These are phyloP conservation scores for Ceraclea dissimilis DNA, from an alignment of 2,888 invertebrate species.

Conservation along the genomic window DNA sequence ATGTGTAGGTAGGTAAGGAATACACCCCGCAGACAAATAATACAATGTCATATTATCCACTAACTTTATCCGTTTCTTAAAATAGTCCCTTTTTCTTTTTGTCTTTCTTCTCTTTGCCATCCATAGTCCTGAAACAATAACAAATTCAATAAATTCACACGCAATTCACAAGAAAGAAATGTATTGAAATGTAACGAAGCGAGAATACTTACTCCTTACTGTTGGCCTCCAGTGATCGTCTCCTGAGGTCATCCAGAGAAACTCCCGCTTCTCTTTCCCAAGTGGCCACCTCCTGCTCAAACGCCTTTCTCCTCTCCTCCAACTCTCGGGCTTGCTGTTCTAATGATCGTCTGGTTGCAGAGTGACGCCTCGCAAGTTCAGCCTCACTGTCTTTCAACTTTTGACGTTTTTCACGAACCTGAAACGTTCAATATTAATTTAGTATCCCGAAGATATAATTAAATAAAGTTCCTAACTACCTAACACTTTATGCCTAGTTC, in stretches of 20 bases:
- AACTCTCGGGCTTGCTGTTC: constrained; percentile 89
- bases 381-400: constrained; percentile 93
- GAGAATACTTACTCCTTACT: constrained; percentile 69
- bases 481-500: too few relatives aligned
- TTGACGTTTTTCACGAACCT: constrained; percentile 82
- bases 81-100: constrained; percentile 89
- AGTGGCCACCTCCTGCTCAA: constrained; percentile 74
- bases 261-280: constrained; percentile 91
- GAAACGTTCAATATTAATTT: constrained; percentile 33
- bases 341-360: constrained; percentile 62
- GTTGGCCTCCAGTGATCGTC: constrained; percentile 82
- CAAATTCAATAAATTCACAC: constrained; percentile 17
- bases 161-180: too few relatives aligned
- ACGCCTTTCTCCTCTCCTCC: constrained; percentile 79
- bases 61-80: constrained; percentile 39
- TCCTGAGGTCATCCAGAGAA: constrained; percentile 80
- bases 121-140: constrained; percentile 60
- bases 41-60: background rate
- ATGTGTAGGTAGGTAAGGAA: too few relatives aligned
- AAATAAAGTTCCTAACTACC: too few relatives aligned
- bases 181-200: too few relatives aligned
- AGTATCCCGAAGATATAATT: too few relatives aligned
- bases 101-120: constrained; percentile 82
- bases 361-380: constrained; percentile 87
- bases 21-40: too few relatives aligned